Percentiles rank a stretch among this genome's conserved stretches.
Conservation (phyloP, 2,888 invertebrate species). For the Tachina lurida region DNA sequence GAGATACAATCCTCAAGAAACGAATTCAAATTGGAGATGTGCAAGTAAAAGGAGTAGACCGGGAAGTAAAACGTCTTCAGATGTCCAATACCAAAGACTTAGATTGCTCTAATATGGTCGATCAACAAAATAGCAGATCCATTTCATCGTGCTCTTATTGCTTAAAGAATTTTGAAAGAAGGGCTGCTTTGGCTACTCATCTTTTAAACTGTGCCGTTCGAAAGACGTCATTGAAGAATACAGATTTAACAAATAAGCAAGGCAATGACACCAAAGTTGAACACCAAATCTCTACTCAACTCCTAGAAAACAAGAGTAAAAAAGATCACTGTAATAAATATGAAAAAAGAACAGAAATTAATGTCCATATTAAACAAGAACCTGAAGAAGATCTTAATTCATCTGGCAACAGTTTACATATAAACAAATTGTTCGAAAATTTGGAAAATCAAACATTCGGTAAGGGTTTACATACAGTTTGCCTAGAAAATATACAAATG, state of each 20-base stretch:
- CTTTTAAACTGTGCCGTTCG: conserved; percentile 86
- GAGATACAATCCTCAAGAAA: conserved; percentile 87
- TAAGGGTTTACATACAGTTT: conserved; percentile 79
- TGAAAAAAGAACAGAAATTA: conserved; percentile 3
- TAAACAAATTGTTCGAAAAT: conserved; percentile 80
- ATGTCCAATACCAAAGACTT: conserved; percentile 62
- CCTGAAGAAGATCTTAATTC: conserved; percentile 61
- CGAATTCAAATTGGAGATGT: conserved; percentile 86
- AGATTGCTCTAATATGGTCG: conserved; percentile 35
- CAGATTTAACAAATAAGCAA: conserved; percentile 42
- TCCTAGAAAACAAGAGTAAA: conserved; percentile 14
- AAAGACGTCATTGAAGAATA: conserved; percentile 74
- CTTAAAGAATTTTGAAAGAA: conserved; percentile 88
- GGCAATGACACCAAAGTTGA: conserved; percentile 72
- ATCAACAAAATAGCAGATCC: conserved; percentile 83
- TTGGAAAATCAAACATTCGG: conserved; percentile 78
- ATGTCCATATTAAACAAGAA: conserved; percentile 55
- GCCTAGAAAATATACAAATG: conserved; percentile 77
- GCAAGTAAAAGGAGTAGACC: conserved; percentile 79
- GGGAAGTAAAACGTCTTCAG: conserved; percentile 80
- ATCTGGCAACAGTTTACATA: conserved; percentile 43
- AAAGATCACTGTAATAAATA: conserved; percentile 10
- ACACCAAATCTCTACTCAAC: conserved; percentile 70
- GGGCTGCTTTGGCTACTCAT: conserved; percentile 89
- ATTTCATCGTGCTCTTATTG: conserved; percentile 86